Evolutionary conservation across 2,113 vertebrate genomes (phyloP).

Genomic region (Piprites chloris): DNA sequence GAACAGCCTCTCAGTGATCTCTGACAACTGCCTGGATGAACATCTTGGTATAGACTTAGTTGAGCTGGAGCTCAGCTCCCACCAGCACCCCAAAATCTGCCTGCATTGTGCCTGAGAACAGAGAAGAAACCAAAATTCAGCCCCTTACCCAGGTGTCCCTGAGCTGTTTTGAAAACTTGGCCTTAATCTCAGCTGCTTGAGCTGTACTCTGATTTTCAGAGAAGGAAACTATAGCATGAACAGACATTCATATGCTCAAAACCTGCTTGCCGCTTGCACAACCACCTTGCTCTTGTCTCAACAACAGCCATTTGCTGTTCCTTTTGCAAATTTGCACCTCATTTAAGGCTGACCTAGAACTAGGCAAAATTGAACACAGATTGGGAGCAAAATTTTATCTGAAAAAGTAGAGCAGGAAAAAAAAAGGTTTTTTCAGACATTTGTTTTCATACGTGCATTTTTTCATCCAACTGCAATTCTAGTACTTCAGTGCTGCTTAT

Average conservation of each 20-base stretch:
- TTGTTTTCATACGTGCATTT: not conserved
- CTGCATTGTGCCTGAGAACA: not conserved
- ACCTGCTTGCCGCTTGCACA: not conserved
- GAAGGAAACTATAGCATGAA: not conserved
- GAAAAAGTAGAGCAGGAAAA: not conserved
- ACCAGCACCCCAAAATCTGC: not conserved
- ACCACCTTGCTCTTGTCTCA: not conserved
- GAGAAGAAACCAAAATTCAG: not conserved
- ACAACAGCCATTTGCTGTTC: not conserved
- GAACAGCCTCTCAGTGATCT: not conserved
- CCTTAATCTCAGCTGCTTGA: not conserved
- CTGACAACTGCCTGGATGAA: not conserved
- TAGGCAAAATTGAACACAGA: slow-evolving; percentile 3
- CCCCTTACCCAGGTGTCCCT: not conserved
- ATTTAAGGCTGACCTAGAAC: not conserved
- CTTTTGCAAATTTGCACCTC: slow-evolving; percentile 30
- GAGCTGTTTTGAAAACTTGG: not conserved
- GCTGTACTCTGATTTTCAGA: not conserved
- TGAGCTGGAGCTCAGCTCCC: not conserved
- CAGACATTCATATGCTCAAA: not conserved
- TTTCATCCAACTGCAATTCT: not conserved
- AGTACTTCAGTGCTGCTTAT: not conserved
- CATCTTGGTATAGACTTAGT: not conserved
- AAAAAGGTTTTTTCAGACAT: accelerated
- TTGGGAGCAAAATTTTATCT: not conserved